Conservation (phyloP, 2,113 vertebrate species). For the Butorides virescens region DNA sequence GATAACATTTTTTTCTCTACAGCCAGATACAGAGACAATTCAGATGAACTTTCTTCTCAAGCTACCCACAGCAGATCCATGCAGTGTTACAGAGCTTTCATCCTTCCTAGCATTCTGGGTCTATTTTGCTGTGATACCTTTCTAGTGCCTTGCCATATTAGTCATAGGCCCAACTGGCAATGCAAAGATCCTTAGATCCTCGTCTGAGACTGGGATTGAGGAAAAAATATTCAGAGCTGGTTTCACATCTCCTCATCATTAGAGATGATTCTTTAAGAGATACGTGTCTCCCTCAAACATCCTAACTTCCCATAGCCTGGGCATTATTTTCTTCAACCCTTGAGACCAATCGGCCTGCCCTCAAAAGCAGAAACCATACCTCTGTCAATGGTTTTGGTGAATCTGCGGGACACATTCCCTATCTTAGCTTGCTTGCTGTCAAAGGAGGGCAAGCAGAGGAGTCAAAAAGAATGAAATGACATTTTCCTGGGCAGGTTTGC, state of each 20-base stretch:
- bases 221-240: background rate
- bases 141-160: background rate
- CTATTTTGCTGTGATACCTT: background rate
- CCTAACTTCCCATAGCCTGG: background rate
- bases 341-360: background rate
- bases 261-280: background rate
- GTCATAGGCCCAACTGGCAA: no score
- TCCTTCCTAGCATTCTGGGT: background rate
- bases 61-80: background rate
- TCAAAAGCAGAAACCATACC: background rate
- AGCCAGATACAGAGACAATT: background rate
- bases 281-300: background rate
- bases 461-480: background rate
- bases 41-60: background rate
- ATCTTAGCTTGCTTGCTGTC: background rate
- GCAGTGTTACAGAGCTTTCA: background rate
- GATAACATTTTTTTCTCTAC: background rate
- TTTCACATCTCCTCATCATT: fast-evolving
- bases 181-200: background rate
- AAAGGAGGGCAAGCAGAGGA: background rate
- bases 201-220: background rate
- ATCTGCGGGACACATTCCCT: fast-evolving
- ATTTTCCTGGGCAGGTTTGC: background rate
- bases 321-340: background rate
- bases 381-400: background rate